Conservation (phyloP, 1,140 invertebrate species). For the Wiebesia pumilae region DNA sequence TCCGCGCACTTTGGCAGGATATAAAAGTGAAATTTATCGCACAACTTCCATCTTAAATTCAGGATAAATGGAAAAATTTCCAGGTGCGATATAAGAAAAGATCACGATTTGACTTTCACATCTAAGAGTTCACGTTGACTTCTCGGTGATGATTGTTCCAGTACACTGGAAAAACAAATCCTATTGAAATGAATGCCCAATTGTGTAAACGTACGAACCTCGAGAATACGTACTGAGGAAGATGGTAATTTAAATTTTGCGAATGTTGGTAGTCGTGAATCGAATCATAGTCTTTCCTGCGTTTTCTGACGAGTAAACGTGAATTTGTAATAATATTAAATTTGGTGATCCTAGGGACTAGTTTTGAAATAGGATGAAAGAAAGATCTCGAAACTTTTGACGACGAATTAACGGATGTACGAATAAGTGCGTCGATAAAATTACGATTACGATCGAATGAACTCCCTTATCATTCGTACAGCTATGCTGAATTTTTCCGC, state of each 20-base stretch:
- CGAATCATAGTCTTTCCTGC: too few species aligned
- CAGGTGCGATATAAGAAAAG: not conserved
- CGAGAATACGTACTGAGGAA: too few species aligned
- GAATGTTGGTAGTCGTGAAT: too few species aligned
- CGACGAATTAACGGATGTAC: constrained; percentile 19
- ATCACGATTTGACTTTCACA: not conserved
- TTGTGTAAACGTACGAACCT: too few species aligned
- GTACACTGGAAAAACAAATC: too few species aligned
- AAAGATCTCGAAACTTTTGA: not conserved
- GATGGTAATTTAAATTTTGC: too few species aligned
- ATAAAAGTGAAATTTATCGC: not conserved
- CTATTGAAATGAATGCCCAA: too few species aligned
- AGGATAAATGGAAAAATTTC: not conserved
- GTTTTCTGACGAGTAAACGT: too few species aligned
- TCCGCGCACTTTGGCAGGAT: not conserved
- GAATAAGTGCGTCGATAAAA: constrained; percentile 36
- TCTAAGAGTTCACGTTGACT: not conserved
- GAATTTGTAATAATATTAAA: too few species aligned
- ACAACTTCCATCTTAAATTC: not conserved
- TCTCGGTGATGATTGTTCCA: too few species aligned
- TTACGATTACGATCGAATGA: not conserved
- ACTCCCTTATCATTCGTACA: constrained; percentile 11
- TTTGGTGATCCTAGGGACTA: too few species aligned
- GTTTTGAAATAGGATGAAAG: too few species aligned
- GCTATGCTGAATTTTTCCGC: not conserved